These are phyloP conservation scores for Drosophila testacea DNA, from an alignment of 2,888 invertebrate species.

Conservation along the genomic window DNA sequence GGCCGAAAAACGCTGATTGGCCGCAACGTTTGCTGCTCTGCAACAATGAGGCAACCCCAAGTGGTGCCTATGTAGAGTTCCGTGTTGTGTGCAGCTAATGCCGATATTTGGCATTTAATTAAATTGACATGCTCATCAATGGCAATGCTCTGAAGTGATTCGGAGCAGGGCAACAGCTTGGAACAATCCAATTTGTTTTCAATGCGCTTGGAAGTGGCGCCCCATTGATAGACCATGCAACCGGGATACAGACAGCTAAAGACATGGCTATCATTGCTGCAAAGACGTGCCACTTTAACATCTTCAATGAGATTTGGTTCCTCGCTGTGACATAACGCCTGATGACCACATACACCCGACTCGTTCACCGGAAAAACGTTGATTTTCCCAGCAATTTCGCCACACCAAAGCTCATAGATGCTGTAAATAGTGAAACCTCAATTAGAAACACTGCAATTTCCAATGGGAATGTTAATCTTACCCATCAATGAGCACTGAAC, in stretches of 20 bases:
- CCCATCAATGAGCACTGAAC: conserved; percentile 86
- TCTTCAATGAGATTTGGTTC: conserved; percentile 83
- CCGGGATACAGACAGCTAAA: conserved; percentile 95
- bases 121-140: conserved; percentile 94
- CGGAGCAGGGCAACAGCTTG: conserved; percentile 95
- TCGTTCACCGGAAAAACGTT: conserved; percentile 91
- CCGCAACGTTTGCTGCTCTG: conserved; percentile 91
- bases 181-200: conserved; percentile 94
- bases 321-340: conserved; percentile 88
- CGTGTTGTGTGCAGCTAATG: conserved; percentile 88
- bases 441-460: not conserved
- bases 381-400: conserved; percentile 92
- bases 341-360: conserved; percentile 90
- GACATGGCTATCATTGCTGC: conserved; percentile 88
- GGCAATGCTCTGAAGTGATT: conserved; percentile 95
- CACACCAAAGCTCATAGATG: conserved; percentile 93
- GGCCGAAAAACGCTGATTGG: conserved; percentile 97
- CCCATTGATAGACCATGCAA: conserved; percentile 95
- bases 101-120: conserved; percentile 89
- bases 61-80: conserved; percentile 96
- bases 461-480: conserved; percentile 53
- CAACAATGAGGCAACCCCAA: conserved; percentile 97
- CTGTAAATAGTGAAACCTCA: conserved; percentile 79
- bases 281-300: conserved; percentile 89
- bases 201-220: conserved; percentile 88